Conservation (phyloP, 1,140 invertebrate species). For the Lysiphlebus fabarum region DNA sequence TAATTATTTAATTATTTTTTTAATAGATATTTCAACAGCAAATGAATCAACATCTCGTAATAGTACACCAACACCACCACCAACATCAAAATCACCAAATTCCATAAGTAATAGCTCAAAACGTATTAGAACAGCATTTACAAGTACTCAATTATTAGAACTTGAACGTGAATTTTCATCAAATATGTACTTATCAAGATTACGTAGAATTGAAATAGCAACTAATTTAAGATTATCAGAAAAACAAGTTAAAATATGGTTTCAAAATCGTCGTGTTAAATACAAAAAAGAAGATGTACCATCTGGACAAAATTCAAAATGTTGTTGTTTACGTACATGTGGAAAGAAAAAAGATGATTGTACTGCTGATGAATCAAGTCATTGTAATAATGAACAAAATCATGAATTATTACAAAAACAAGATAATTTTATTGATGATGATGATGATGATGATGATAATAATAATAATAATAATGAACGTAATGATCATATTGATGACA, state of each 20-base stretch:
- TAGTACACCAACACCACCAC: slow-evolving; percentile 59
- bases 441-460: slow-evolving; percentile 2
- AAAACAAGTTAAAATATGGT: slow-evolving; percentile 96
- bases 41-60: slow-evolving; percentile 53
- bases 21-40: slow-evolving; percentile 51
- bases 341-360: slow-evolving; percentile 60
- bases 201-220: slow-evolving; percentile 88
- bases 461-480: background rate
- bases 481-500: slow-evolving; percentile 7
- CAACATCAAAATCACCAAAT: slow-evolving; percentile 46
- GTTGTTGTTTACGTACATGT: slow-evolving; percentile 57
- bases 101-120: slow-evolving; percentile 65
- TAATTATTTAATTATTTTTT: no score
- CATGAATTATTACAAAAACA: slow-evolving; percentile 15
- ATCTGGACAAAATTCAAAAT: slow-evolving; percentile 48
- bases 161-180: slow-evolving; percentile 87
- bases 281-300: slow-evolving; percentile 78
- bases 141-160: slow-evolving; percentile 85
- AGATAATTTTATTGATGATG: background rate
- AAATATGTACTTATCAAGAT: slow-evolving; percentile 86
- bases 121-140: slow-evolving; percentile 87
- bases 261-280: slow-evolving; percentile 87
- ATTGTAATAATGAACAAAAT: slow-evolving; percentile 26
- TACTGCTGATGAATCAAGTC: slow-evolving; percentile 33
- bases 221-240: slow-evolving; percentile 83